Conservation (phyloP, 2,888 invertebrate species). For the Aphidius colemani region DNA sequence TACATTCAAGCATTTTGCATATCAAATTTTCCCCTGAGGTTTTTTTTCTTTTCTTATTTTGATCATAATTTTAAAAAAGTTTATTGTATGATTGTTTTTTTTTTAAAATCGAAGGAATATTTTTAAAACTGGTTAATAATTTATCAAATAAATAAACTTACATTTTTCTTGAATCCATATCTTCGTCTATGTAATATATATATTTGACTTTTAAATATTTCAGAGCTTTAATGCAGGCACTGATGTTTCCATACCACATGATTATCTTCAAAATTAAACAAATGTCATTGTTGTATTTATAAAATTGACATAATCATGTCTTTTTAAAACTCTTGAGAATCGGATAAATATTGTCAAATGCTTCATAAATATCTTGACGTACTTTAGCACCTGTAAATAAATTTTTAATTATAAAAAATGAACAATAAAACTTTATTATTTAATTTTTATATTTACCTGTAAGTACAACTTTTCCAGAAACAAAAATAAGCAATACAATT, state of each 20-base stretch:
- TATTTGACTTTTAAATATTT: too few species aligned
- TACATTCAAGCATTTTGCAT: too few species aligned
- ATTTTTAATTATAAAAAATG: constrained; percentile 20
- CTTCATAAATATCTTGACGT: constrained; percentile 90
- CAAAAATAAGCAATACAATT: constrained; percentile 95
- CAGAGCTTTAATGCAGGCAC: too few species aligned
- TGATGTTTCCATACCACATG: too few species aligned
- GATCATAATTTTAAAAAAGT: too few species aligned
- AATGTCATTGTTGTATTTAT: constrained; percentile 63
- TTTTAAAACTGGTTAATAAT: background rate
- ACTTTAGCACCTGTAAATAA: constrained; percentile 79
- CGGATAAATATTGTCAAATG: constrained; percentile 94
- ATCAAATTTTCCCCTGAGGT: background rate
- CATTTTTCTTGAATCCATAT: too few species aligned
- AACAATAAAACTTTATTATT: constrained; percentile 3
- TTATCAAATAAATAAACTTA: too few species aligned
- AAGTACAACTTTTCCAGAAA: constrained; percentile 97
- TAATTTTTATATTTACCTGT: constrained; percentile 63
- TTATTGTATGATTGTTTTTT: too few species aligned
- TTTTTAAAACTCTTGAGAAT: constrained; percentile 91
- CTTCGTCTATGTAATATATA: too few species aligned
- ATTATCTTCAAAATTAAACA: background rate
- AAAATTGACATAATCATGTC: too few species aligned
- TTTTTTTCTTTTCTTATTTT: background rate
- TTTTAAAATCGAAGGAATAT: background rate